Evolutionary conservation across 2,797 vertebrate genomes (phyloP).

Genomic region (Lateolabrax maculatus): DNA sequence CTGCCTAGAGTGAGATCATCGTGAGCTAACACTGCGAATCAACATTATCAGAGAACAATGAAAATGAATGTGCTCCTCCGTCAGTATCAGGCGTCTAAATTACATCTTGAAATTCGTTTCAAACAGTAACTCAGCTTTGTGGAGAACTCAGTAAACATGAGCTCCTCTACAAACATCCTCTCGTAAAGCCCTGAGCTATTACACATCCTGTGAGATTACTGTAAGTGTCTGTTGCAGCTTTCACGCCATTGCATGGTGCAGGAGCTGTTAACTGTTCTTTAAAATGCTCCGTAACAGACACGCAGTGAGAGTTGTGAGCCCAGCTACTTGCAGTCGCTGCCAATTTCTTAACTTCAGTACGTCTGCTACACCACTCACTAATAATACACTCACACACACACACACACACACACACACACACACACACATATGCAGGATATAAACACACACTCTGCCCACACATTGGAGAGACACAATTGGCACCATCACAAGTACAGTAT

Average conservation of each 20-base stretch:
- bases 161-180: neutral
- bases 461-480: neutral
- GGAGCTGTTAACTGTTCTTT: neutral
- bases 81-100: neutral
- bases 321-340: neutral
- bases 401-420: slow-evolving; percentile 4
- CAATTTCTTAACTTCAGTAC: neutral
- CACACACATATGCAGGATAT: no score
- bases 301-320: neutral
- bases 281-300: neutral
- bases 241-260: no score
- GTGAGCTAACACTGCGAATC: neutral
- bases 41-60: neutral
- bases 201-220: slow-evolving; percentile 30
- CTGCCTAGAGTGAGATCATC: slow-evolving; percentile 29
- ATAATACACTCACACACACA: neutral
- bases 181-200: rapidly evolving
- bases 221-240: neutral
- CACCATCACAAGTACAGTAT: neutral
- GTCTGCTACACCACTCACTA: neutral
- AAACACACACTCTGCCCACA: neutral
- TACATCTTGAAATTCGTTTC: neutral
- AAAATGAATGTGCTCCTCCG: neutral
- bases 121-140: slow-evolving; percentile 7
- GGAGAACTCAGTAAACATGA: neutral